phyloP scores from a whole-genome alignment of 2,797 vertebrate species.

The Spea hammondii region DNA sequence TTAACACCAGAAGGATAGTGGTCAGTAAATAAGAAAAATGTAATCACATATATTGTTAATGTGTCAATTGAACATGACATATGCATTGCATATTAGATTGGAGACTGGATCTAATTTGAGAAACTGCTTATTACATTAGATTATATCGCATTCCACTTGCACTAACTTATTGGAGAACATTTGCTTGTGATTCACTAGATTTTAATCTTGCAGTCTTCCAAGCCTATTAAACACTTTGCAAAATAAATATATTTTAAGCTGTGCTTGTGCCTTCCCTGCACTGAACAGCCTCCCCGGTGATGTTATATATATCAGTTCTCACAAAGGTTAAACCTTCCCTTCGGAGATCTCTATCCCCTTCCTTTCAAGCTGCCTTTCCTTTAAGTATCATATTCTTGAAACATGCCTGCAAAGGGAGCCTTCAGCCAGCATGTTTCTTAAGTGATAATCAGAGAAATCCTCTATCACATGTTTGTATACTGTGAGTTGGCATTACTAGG shows the following conservation, averaged over 20 bases:
- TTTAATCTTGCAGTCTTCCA: too few species aligned
- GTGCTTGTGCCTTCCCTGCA: conserved; percentile 23
- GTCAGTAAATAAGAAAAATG: too few species aligned
- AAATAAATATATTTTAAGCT: conserved; percentile 6
- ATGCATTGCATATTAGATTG: too few species aligned
- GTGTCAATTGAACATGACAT: too few species aligned
- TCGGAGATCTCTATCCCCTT: conserved; percentile 17
- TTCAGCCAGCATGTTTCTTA: conserved; percentile 63
- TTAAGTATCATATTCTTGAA: conserved; percentile 44
- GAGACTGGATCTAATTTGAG: too few species aligned
- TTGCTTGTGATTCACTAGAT: too few species aligned
- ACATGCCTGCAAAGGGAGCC: conserved; percentile 52
- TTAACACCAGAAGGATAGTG: too few species aligned
- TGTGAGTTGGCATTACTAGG: conserved; percentile 63
- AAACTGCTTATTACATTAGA: too few species aligned
- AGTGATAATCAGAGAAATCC: conserved; percentile 66
- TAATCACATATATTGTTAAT: too few species aligned
- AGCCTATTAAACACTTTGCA: neutral
- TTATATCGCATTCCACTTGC: too few species aligned
- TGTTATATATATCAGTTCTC: conserved; percentile 29
- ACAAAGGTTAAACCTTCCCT: conserved; percentile 46
- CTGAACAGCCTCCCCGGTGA: conserved; percentile 5
- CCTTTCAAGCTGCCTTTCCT: conserved; percentile 39
- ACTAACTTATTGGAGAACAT: too few species aligned
- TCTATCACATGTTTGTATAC: conserved; percentile 63